Base-by-base conservation (phyloP, 2,888 invertebrate genomes). In the Tubulanus polymorphus region DNA sequence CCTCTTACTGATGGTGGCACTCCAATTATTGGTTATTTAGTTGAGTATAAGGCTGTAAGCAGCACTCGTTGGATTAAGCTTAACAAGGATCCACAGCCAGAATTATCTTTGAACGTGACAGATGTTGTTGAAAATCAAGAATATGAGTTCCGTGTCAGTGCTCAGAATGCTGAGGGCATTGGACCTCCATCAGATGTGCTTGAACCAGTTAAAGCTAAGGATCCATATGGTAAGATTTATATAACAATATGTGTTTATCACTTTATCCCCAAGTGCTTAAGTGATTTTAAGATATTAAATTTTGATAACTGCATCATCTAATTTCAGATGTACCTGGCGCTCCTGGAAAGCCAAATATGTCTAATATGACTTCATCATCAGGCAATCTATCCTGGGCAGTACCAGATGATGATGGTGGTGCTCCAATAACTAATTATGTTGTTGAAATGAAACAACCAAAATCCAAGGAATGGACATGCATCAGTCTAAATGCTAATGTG, bases 21-120 rank as follows among this genome's bases (percentile, higher is more conserved):
- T 48, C 92, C 93, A 30, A 84, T 96, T 64, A 86, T 89, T 67
- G 92, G 92, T 45, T 96, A 96, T 81, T 90, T 91, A 73, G 88
- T 96, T 70, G 95, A 78, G 61, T 66, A 71, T 45, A 67, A 72
- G 45, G 68, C 72, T 75, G 85, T 89, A 54, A 79, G 81, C 62
- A 91, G 92, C 59, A 92, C 93, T 51, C 86, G 96, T 73, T 97
- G 97, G 96, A 86, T 93, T 60, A 92, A 93, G 79, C 76, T 93
- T 51, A 94, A 90, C 80, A 91, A 88, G 71, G 89, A 91, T 61
- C 91, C 93, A 0, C 84, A 87, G 20, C 60, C 68, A 3, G 71
- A 69, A 48, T 67, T 68, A 12, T 67, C 67, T 46, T 69, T 65
- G 55, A 71, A 69, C 5, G 71, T 74, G 27, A 60, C 62, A 25